These are phyloP conservation scores for Gymnocheta viridis DNA, from an alignment of 2,888 invertebrate genomes.

Conservation along the genomic window DNA sequence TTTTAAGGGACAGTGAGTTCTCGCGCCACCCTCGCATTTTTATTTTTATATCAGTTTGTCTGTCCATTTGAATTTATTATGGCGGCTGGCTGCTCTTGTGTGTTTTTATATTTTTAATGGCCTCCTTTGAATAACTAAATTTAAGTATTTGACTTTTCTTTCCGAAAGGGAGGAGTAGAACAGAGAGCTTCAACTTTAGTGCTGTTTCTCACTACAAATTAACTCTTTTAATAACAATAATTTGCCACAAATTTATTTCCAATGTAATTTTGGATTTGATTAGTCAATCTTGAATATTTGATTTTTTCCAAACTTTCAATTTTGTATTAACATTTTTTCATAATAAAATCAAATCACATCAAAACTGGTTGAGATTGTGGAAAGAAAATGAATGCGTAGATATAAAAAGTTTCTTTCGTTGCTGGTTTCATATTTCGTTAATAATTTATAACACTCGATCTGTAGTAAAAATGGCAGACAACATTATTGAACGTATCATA, in stretches of 20 bases:
- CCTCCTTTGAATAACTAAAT: conserved; percentile 42
- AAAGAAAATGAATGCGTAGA: neutral
- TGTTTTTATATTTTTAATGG: neutral
- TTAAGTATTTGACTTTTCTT: conserved; percentile 14
- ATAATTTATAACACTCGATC: neutral
- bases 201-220: neutral
- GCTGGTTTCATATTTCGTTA: conserved; percentile 4
- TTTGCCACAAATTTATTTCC: neutral
- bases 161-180: neutral
- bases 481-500: conserved; percentile 38
- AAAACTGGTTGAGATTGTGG: neutral
- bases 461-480: conserved; percentile 61
- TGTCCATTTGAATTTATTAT: neutral
- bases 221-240: neutral
- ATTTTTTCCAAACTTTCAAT: neutral
- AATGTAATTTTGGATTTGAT: neutral
- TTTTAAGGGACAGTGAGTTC: too few relatives aligned
- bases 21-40: neutral
- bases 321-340: neutral
- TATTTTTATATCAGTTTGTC: neutral
- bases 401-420: neutral
- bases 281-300: neutral
- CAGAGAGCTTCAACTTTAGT: neutral
- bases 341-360: neutral
- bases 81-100: neutral